Evolutionary conservation across 2,888 invertebrate species (phyloP), one percentile per base, ranked within the genome.

Genomic region (Agrotis ipsilon): DNA sequence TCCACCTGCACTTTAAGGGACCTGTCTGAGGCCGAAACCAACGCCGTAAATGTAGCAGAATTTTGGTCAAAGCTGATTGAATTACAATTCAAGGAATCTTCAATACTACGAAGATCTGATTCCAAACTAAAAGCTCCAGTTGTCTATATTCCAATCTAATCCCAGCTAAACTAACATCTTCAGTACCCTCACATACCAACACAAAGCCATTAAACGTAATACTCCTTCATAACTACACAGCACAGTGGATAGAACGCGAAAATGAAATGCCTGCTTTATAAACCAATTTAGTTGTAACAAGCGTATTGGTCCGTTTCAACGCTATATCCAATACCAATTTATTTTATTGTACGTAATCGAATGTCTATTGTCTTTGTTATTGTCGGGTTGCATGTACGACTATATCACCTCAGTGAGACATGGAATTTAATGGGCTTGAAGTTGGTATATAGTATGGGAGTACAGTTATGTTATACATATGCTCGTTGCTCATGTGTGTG

Each of bases 301-400:
- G 72, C 75, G 54, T 80, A 82, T 75, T 72, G 69, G 72, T 72
- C 71, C 68, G 75, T 76, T 86, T 70, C 75, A 71, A 74, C 72
- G 77, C 61, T 83, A 74, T 81, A 82, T 75, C 75, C 76, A 81
- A 81, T 86, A 80, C 68, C 82, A 81, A 84, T 86, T 78, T 72
- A 84, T 84, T 87, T 84, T 84, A 85, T 84, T 85, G 79, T 78
- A 79, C 67, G 83, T 83, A 83, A 84, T 86, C 81, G 74, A 76
- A 75, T 80, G 78, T 81, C 82, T 85, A 83, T 83, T 86, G 87
- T 86, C 71, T 77, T 71, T 55, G 80, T 75, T 82, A 82, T 79
- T 80, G 82, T 78, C 78, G 72, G 73, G 78, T 76, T 78, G 81
- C 81, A 84, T 81, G 75, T 70, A 72, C 78, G 66, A 65, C 75